Percentiles rank a stretch among this genome's conserved stretches.
Evolutionary conservation across 2,113 vertebrate genomes (phyloP).

Genomic region (Spheniscus mendiculus): DNA sequence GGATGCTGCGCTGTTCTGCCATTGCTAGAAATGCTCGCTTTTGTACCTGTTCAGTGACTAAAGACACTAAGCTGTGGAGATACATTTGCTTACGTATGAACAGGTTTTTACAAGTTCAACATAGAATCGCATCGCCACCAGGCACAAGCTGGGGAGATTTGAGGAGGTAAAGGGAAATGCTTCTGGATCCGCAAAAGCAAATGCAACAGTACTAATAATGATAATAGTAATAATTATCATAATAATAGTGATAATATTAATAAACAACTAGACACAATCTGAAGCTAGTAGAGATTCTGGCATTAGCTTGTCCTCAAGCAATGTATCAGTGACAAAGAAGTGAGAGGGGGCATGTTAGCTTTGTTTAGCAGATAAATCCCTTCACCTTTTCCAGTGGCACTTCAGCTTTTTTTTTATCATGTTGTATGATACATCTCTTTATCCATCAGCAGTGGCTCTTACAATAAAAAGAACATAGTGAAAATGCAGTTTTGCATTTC

Average conservation of each 20-base stretch:
- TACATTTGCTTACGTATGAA: fast-evolving
- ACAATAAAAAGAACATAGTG: neutral
- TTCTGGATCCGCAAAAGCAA: neutral
- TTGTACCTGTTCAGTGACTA: neutral
- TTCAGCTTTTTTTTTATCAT: neutral
- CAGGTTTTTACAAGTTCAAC: neutral
- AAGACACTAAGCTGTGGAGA: neutral
- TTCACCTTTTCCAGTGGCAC: neutral
- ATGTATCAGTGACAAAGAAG: neutral
- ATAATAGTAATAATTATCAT: neutral
- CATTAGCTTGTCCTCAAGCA: neutral
- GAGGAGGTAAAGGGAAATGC: neutral
- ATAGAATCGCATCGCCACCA: fast-evolving
- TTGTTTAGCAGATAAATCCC: neutral
- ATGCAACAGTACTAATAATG: neutral
- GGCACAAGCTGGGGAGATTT: neutral
- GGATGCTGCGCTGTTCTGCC: neutral
- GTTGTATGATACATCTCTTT: neutral
- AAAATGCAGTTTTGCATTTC: neutral
- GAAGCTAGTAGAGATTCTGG: neutral
- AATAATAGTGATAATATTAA: neutral
- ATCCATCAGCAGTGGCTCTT: neutral
- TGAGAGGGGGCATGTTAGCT: neutral
- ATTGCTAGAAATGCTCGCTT: neutral
- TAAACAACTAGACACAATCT: neutral